These are phyloP conservation scores for Drosophila pullipes DNA, from an alignment of 2,888 invertebrate genomes.

Conservation along the genomic window DNA sequence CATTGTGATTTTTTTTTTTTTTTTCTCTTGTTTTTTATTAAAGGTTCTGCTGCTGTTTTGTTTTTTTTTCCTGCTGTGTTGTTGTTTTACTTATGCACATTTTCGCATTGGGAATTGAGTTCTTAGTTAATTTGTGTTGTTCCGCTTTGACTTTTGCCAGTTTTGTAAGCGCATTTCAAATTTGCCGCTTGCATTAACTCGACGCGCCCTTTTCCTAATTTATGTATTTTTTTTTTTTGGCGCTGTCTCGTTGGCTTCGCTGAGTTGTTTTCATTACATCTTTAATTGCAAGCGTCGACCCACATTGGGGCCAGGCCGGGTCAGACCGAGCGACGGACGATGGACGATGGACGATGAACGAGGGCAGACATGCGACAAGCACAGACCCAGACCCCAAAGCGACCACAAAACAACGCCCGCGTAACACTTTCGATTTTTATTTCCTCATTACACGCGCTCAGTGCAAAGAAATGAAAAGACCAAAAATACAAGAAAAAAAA, in stretches of 20 bases:
- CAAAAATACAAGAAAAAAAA: slow-evolving; percentile 33
- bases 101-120: slow-evolving; percentile 32
- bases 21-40: neutral
- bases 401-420: slow-evolving; percentile 61
- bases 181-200: slow-evolving; percentile 65
- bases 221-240: slow-evolving; percentile 37
- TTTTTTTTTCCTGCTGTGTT: neutral
- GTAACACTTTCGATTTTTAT: slow-evolving; percentile 76
- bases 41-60: neutral
- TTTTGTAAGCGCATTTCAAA: slow-evolving; percentile 46
- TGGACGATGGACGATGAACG: slow-evolving; percentile 22
- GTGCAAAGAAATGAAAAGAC: slow-evolving; percentile 33
- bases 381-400: slow-evolving; percentile 35
- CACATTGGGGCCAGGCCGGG: slow-evolving; percentile 50
- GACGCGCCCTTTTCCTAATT: slow-evolving; percentile 63
- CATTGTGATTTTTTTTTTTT: slow-evolving; percentile 18
- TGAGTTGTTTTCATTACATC: slow-evolving; percentile 44
- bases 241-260: neutral
- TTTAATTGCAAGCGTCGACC: slow-evolving; percentile 71
- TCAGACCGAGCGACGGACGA: slow-evolving; percentile 37
- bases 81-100: slow-evolving; percentile 29
- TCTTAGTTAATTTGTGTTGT: slow-evolving; percentile 32
- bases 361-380: slow-evolving; percentile 1
- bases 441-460: slow-evolving; percentile 63
- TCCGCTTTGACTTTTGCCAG: slow-evolving; percentile 41